Conservation (phyloP, 2,113 vertebrate genomes). For the Mus spicilegus region DNA sequence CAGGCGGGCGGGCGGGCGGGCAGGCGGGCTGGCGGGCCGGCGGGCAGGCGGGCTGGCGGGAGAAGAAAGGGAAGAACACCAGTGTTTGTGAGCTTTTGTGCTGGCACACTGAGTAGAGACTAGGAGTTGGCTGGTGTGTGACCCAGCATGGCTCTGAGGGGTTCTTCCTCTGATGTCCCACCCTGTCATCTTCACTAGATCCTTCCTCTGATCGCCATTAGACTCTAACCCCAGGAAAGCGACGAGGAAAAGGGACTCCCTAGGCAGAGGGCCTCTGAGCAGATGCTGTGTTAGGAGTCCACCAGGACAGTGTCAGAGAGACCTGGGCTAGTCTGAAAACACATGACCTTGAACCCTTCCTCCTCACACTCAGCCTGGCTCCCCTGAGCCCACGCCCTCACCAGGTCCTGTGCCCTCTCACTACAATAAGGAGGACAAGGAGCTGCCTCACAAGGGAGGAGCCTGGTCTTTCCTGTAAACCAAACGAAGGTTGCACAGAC, state of each 20-base stretch:
- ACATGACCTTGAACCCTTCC: not conserved
- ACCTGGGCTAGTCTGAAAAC: not conserved
- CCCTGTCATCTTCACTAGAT: not conserved
- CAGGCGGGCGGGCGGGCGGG: no score
- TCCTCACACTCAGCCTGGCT: not conserved
- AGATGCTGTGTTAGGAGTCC: not conserved
- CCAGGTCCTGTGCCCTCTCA: not conserved
- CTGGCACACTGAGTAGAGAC: not conserved
- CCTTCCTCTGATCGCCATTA: not conserved
- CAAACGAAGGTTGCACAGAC: not conserved
- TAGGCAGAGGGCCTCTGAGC: not conserved
- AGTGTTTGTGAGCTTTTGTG: not conserved
- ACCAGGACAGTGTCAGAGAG: not conserved
- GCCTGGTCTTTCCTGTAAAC: not conserved
- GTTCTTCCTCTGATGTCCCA: not conserved
- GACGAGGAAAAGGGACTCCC: not conserved
- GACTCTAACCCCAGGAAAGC: not conserved
- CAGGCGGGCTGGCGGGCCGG: no score
- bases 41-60: not conserved
- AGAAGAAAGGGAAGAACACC: not conserved
- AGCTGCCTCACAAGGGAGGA: no score
- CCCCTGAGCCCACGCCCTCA: not conserved
- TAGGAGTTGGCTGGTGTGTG: not conserved
- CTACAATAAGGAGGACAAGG: not conserved
- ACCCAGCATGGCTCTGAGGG: rapidly evolving